Base-by-base conservation (phyloP, 2,888 invertebrate species). In the Seira sanloemensis region DNA sequence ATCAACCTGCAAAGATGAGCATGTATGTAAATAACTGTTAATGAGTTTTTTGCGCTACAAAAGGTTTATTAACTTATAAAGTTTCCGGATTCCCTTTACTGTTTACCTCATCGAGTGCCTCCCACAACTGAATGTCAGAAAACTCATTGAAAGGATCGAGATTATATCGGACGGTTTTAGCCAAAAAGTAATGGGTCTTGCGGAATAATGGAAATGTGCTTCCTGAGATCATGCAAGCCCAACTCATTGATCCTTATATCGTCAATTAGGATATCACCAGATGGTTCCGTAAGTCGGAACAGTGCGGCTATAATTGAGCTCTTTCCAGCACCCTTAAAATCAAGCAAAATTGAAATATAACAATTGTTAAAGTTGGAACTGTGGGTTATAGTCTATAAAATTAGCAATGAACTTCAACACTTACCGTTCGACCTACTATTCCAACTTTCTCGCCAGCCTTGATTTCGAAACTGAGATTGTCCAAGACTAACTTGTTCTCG, bases 101-200 rank as follows among this genome's bases (percentile, higher is more conserved):
- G 37, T 7, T 37, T 91, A 94, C 95, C 91, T 97, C 96, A 88
- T 96, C 96, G 18, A 98, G 91, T 0, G 96, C 96, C 86, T 94
- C 93, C 97, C 97, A 97, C 0, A 98, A 91, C 80, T 94, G 93
- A n/a, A 93, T 93, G 90, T 97, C 97, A 0, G 93, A 92, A 90
- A 95, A 95, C 90, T 95, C 94, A 87, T 95, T 94, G 91, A 97
- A 97, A 0, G 97, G 97, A 92, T 98, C 98, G 81, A 98, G 92
- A 92, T 98, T 98, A 90, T 95, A 95, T 0, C 97, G 93, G 92
- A 98, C 93, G 0, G 96, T 95, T 4, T 82, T 82, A n/a, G 58
- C 97, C 97, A 0, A 96, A 95, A 91, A 98, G 97, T 24, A 97
- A 91, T 0, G 97, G 97, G 90, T 97, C 97, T 92, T 98, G 98